Percentiles rank a stretch among this genome's conserved stretches.
phyloP scores from a whole-genome alignment of 2,113 vertebrate genomes.

The Dipodomys spectabilis region DNA sequence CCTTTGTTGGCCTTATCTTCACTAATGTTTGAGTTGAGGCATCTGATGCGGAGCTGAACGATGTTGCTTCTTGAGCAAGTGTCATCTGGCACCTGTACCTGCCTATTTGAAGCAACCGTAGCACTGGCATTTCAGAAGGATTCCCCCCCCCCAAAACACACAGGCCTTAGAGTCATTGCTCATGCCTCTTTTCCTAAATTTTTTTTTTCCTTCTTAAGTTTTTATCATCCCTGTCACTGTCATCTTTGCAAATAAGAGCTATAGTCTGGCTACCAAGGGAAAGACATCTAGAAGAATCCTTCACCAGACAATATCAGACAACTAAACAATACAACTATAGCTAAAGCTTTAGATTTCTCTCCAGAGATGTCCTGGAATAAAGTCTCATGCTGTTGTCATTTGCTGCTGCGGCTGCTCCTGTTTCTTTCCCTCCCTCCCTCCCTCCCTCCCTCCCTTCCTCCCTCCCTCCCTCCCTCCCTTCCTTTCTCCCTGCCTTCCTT shows the following conservation, averaged over 20 bases:
- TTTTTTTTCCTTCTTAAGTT: background rate
- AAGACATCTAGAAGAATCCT: background rate
- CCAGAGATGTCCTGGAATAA: too few relatives aligned
- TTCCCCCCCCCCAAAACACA: background rate
- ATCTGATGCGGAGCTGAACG: background rate
- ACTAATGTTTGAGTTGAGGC: background rate
- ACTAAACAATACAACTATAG: background rate
- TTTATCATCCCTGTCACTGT: background rate
- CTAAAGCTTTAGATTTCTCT: background rate
- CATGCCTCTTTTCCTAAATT: background rate
- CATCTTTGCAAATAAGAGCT: background rate
- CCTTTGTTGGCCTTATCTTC: background rate
- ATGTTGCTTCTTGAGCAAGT: background rate
- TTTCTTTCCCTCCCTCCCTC: too few relatives aligned
- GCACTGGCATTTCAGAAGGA: background rate
- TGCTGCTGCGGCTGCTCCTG: too few relatives aligned
- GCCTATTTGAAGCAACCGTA: background rate
- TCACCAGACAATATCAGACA: background rate
- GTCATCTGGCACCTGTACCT: background rate
- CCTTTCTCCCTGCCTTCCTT: too few relatives aligned
- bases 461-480: too few relatives aligned
- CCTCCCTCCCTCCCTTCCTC: too few relatives aligned
- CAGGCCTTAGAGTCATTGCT: background rate
- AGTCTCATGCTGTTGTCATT: too few relatives aligned
- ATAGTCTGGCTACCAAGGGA: background rate